These are phyloP conservation scores for Cataglyphis rosenhaueri DNA, from an alignment of 2,888 invertebrate genomes.

Conservation along the genomic window DNA sequence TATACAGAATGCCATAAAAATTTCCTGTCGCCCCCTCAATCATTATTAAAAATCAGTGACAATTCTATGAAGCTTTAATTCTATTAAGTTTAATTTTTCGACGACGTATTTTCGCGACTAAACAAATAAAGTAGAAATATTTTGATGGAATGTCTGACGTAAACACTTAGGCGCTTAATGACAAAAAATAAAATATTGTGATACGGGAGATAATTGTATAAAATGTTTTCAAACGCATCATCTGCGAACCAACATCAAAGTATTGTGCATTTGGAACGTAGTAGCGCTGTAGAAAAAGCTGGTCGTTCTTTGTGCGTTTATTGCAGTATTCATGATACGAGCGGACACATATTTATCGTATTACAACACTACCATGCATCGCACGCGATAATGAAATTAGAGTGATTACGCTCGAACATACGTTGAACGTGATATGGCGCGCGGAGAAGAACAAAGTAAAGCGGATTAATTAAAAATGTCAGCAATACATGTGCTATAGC, in stretches of 20 bases:
- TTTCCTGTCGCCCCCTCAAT: background rate
- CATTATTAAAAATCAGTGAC: background rate
- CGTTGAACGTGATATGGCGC: slow-evolving; percentile 15
- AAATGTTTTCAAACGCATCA: background rate
- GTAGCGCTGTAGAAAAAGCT: slow-evolving; percentile 1
- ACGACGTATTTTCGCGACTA: background rate
- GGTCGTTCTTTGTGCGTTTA: slow-evolving; percentile 2
- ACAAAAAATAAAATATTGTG: background rate
- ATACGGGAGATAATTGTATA: background rate
- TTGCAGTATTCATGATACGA: slow-evolving; percentile 2
- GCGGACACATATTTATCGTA: slow-evolving; percentile 24
- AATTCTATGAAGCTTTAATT: background rate
- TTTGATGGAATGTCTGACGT: background rate
- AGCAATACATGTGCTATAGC: background rate
- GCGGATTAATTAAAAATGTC: slow-evolving; percentile 42
- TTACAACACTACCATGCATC: background rate
- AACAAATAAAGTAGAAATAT: background rate
- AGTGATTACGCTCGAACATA: slow-evolving; percentile 26
- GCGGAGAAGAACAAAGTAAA: slow-evolving; percentile 14
- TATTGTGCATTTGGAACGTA: background rate
- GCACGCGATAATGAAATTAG: slow-evolving; percentile 37
- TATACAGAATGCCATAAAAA: background rate
- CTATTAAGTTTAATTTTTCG: background rate
- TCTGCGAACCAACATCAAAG: slow-evolving; percentile 6
- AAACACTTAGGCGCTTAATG: too few relatives aligned